Evolutionary conservation across 1,140 invertebrate species (phyloP).

Genomic region (Heliconius hermathena): DNA sequence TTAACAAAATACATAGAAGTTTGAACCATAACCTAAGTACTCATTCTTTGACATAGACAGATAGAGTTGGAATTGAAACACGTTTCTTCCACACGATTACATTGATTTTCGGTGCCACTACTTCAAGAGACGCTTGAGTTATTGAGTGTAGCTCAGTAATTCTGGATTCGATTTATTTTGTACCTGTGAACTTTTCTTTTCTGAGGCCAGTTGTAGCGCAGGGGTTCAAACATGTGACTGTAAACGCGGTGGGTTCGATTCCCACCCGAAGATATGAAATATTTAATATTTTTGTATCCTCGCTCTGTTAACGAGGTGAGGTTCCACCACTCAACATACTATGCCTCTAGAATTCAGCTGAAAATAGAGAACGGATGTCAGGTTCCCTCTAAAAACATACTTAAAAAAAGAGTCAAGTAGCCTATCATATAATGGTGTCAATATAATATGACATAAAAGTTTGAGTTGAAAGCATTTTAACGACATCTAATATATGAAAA

Average conservation of each 20-base stretch:
- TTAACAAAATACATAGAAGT: neutral
- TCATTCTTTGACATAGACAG: neutral
- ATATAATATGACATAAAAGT: neutral
- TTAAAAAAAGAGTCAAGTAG: too few species aligned
- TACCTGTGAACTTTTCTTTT: neutral
- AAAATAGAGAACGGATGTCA: too few species aligned
- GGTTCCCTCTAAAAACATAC: too few species aligned
- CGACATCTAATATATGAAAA: slow-evolving; percentile 1
- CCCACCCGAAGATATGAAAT: too few species aligned
- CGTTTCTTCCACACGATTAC: slow-evolving; percentile 10
- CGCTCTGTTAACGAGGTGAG: too few species aligned
- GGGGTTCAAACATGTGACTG: too few species aligned
- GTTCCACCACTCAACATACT: too few species aligned
- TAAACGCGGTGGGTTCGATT: too few species aligned
- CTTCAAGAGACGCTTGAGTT: neutral
- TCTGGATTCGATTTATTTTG: neutral
- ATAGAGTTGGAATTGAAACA: neutral
- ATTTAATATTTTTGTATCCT: too few species aligned
- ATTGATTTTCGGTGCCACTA: neutral
- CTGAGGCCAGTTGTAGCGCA: too few species aligned
- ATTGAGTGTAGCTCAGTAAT: neutral
- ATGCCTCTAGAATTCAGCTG: too few species aligned
- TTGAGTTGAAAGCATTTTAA: slow-evolving; percentile 5
- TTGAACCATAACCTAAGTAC: neutral
- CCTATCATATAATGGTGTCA: too few species aligned